Percentiles rank a stretch among this genome's conserved stretches.
phyloP scores from a whole-genome alignment of 2,113 vertebrate genomes.

The Bubo scandiacus region DNA sequence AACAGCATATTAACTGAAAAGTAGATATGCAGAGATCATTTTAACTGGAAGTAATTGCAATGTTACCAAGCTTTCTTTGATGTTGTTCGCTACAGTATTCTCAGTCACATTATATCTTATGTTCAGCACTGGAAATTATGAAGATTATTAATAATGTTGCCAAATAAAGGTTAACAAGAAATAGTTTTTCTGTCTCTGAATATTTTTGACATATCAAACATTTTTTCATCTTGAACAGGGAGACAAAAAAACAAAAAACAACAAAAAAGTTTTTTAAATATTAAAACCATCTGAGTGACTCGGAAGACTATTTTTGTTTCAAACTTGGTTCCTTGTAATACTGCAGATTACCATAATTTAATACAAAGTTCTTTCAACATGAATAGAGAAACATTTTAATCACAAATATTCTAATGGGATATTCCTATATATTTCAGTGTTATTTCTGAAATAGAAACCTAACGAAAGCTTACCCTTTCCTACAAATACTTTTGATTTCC shows the following conservation, averaged over 20 bases:
- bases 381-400: background rate
- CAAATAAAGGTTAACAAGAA: background rate
- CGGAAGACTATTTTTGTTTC: background rate
- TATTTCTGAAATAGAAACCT: background rate
- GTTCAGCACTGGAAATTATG: background rate
- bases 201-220: background rate
- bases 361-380: background rate
- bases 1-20: background rate
- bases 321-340: background rate
- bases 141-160: background rate
- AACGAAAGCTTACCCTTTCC: background rate
- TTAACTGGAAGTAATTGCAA: background rate
- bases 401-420: background rate
- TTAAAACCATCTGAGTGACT: background rate
- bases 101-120: background rate
- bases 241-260: background rate
- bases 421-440: background rate
- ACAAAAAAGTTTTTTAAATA: background rate
- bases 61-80: background rate
- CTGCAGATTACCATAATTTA: background rate
- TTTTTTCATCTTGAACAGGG: background rate
- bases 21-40: background rate
- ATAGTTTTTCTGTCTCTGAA: background rate
- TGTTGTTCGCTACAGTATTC: background rate
- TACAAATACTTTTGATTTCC: background rate